phyloP scores from a whole-genome alignment of 2,113 vertebrate species.

The Seriola dumerili region DNA sequence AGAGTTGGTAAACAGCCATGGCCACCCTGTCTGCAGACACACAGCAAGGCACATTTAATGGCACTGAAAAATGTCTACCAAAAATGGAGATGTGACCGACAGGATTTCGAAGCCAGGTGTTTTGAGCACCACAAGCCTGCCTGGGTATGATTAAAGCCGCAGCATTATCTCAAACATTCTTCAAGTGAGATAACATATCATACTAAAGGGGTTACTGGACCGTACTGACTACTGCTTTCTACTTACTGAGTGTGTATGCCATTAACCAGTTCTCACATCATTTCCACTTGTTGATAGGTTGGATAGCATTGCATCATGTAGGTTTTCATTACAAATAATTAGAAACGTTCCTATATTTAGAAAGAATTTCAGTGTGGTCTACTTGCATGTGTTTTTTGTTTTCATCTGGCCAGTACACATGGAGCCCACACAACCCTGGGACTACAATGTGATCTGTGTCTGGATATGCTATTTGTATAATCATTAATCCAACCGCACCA shows the following conservation, averaged over 20 bases:
- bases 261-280: slow-evolving; percentile 34
- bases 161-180: slow-evolving; percentile 65
- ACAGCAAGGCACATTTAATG: slow-evolving; percentile 31
- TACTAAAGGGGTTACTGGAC: slow-evolving; percentile 42
- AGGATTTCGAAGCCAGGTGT: slow-evolving; percentile 65
- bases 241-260: slow-evolving; percentile 19
- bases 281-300: slow-evolving; percentile 21
- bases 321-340: slow-evolving; percentile 49
- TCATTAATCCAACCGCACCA: slow-evolving; percentile 51
- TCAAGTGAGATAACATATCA: slow-evolving; percentile 56
- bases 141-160: slow-evolving; percentile 60
- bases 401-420: slow-evolving; percentile 40
- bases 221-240: slow-evolving; percentile 30
- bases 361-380: slow-evolving; percentile 57
- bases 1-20: slow-evolving; percentile 40
- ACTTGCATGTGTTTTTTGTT: slow-evolving; percentile 54
- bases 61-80: slow-evolving; percentile 54
- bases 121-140: slow-evolving; percentile 39
- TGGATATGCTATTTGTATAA: slow-evolving; percentile 58
- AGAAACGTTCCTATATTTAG: slow-evolving; percentile 37
- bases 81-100: slow-evolving; percentile 64
- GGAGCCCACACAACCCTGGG: slow-evolving; percentile 45
- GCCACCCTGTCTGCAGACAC: slow-evolving; percentile 46
- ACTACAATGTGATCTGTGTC: slow-evolving; percentile 48
- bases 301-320: background rate